Percentiles rank a stretch among this genome's conserved stretches.
Evolutionary conservation across 2,113 vertebrate genomes (phyloP).

Genomic region (Hippocampus zosterae): DNA sequence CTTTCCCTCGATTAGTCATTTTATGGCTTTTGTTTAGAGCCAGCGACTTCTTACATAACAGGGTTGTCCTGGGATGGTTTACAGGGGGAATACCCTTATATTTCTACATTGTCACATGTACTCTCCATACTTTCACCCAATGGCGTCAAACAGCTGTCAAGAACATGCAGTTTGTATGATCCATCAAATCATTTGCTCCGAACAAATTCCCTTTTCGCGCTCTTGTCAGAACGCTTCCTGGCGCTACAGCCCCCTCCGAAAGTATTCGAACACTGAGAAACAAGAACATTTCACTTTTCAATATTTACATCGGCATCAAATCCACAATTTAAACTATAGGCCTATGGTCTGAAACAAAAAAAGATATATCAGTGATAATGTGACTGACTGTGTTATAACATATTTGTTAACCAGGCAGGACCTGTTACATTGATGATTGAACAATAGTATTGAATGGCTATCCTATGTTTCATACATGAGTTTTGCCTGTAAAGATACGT

Average conservation of each 20-base stretch:
- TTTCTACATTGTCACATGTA: constrained; percentile 39
- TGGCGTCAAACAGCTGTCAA: constrained; percentile 16
- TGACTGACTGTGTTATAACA: too few species aligned
- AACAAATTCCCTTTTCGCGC: neutral
- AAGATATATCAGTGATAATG: too few species aligned
- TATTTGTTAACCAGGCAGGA: too few species aligned
- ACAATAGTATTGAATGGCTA: too few species aligned
- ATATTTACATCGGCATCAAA: too few species aligned
- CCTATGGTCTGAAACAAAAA: too few species aligned
- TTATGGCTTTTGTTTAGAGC: constrained; percentile 36
- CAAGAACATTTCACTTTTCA: neutral
- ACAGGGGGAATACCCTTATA: constrained; percentile 56
- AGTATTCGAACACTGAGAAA: neutral
- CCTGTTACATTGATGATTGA: too few species aligned
- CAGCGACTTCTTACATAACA: constrained; percentile 50
- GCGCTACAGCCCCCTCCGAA: neutral
- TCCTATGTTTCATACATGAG: too few species aligned
- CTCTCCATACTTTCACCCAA: constrained; percentile 33
- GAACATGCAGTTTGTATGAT: neutral
- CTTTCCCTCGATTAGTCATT: constrained; percentile 44
- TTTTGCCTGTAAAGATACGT: too few species aligned
- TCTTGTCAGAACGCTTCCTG: neutral
- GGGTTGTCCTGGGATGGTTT: constrained; percentile 61
- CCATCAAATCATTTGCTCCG: neutral
- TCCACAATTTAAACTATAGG: too few species aligned